phyloP scores from a whole-genome alignment of 1,140 invertebrate species.

The Liolophura sinensis region DNA sequence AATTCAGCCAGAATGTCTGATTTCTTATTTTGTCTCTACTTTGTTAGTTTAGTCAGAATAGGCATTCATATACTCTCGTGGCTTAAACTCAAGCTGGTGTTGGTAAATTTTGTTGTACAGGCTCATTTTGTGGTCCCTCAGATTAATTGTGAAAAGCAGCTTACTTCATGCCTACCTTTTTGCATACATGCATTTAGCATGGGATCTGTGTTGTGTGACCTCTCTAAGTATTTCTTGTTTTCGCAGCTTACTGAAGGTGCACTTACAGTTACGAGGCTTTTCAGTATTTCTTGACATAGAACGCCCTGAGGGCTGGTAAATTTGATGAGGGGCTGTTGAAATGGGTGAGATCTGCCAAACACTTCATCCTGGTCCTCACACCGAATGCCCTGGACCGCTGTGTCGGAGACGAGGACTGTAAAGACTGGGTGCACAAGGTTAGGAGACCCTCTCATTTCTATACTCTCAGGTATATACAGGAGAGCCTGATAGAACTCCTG shows the following conservation, averaged over 20 bases:
- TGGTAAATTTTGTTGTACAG: no score
- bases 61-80: no score
- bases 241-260: constrained; percentile 77
- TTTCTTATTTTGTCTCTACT: no score
- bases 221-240: constrained; percentile 15
- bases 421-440: constrained; percentile 93
- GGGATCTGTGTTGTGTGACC: constrained; percentile 2
- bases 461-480: not conserved
- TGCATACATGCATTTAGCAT: no score
- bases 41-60: no score
- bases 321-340: constrained; percentile 98
- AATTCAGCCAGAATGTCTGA: no score
- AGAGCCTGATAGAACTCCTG: not conserved
- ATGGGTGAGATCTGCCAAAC: constrained; percentile 94
- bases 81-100: no score
- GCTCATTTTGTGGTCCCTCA: no score
- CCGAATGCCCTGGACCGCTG: constrained; percentile 93
- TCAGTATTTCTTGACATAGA: constrained; percentile 60
- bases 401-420: constrained; percentile 86
- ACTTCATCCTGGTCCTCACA: constrained; percentile 95
- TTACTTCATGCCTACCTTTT: no score
- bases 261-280: constrained; percentile 86
- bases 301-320: constrained; percentile 62
- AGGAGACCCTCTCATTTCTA: not conserved
- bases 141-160: no score